Percentiles rank a stretch among this genome's conserved stretches.
phyloP scores from a whole-genome alignment of 2,113 vertebrate species.

The Macrotus californicus region DNA sequence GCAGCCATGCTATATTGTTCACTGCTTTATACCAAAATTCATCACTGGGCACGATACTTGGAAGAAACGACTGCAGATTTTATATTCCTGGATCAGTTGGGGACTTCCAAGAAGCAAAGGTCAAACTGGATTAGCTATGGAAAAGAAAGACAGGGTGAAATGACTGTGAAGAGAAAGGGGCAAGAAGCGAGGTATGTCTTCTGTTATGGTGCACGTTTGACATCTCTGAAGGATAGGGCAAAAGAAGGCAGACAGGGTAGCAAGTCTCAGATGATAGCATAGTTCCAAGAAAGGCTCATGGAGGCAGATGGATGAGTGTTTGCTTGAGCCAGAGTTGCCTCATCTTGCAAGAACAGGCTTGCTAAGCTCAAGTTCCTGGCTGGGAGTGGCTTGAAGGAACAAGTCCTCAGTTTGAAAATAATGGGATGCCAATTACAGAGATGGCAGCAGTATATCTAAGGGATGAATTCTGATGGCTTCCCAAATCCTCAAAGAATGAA shows the following conservation, averaged over 20 bases:
- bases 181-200: not conserved
- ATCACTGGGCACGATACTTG: not conserved
- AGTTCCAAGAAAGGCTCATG: not conserved
- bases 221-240: not conserved
- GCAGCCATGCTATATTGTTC: not conserved
- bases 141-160: not conserved
- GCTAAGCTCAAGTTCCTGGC: not conserved
- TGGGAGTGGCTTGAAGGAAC: not conserved
- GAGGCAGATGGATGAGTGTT: not conserved
- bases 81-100: not conserved
- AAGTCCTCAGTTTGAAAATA: not conserved
- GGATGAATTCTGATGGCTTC: not conserved
- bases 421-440: not conserved
- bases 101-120: not conserved
- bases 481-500: not conserved
- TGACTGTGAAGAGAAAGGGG: not conserved
- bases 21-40: not conserved
- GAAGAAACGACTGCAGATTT: not conserved
- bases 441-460: rapidly evolving
- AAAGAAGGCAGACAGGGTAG: not conserved
- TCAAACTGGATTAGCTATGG: not conserved
- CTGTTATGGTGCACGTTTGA: not conserved
- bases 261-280: not conserved
- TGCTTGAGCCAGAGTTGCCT: not conserved
- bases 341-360: not conserved